Percentiles rank a stretch among this genome's conserved stretches.
Evolutionary conservation across 1,140 invertebrate species (phyloP).

Genomic region (Pseudomyrmex flavicornis): DNA sequence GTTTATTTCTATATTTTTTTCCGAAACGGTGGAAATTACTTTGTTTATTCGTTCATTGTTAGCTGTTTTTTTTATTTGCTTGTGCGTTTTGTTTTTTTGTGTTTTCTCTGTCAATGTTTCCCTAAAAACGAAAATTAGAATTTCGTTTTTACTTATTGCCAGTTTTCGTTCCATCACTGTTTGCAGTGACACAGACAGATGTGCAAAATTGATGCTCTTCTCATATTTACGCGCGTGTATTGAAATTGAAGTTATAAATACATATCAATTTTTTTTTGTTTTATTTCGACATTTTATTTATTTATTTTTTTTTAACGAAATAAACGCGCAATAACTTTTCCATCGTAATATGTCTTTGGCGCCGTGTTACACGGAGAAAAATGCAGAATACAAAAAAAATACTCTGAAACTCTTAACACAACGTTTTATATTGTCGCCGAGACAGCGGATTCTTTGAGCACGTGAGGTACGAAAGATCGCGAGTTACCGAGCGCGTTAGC

Average conservation of each 20-base stretch:
- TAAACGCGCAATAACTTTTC: too few species aligned
- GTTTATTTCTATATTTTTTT: conserved; percentile 21
- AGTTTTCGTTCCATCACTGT: not conserved
- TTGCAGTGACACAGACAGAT: not conserved
- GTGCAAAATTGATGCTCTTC: conserved; percentile 5
- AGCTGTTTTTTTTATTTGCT: not conserved
- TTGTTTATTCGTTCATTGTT: conserved; percentile 7
- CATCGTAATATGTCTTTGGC: too few species aligned
- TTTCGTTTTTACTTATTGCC: not conserved
- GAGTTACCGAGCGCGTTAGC: conserved; percentile 32
- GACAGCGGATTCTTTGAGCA: conserved; percentile 7
- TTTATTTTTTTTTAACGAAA: too few species aligned
- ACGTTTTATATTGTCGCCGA: conserved; percentile 23
- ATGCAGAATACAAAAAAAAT: not conserved
- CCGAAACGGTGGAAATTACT: conserved; percentile 14
- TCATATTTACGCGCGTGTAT: not conserved
- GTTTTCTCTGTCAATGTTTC: conserved; percentile 1
- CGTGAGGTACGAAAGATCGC: conserved; percentile 4
- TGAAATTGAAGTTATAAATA: not conserved
- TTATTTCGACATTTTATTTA: too few species aligned
- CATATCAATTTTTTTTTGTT: not conserved
- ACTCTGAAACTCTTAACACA: conserved; percentile 6
- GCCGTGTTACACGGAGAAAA: not conserved
- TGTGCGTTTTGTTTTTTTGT: not conserved
- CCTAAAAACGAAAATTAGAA: conserved; percentile 14